Base-by-base conservation (phyloP, 2,113 vertebrate genomes). In the Atrichornis clamosus region DNA sequence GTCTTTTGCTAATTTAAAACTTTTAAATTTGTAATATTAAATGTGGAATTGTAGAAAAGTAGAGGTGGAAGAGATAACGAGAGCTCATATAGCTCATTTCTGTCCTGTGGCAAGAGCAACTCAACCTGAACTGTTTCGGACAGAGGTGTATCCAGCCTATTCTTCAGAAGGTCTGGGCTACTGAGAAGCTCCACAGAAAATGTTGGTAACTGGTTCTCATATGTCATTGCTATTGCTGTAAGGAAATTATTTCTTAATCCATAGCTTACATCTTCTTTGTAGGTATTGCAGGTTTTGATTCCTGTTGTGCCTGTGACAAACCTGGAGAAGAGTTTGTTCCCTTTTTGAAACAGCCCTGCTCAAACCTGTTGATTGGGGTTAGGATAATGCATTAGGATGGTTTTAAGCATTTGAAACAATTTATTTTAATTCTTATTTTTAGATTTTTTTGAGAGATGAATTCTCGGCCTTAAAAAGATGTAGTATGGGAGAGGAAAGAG, bases 91-190 rank as follows among this genome's bases (percentile, higher is more conserved):
- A 86, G n/a, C 55, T 95, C 13, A 20, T 39, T 37, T 82, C 37
- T 96, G 24, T 70, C 59, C 32, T 92, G 37, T 88, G 72, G 67
- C 58, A 86, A 74, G 50, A 88, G 58, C 53, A 83, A 30, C 49
- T 83, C 18, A 46, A 13, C 46, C 30, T 67, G 75, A 80, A 69
- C 32, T 58, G 14, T 58, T 95, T 83, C 26, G 70, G 79, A 83
- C 55, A 77, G 58, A 80, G 86, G 27, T 19, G 11, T 27, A 56
- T 64, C 42, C 28, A 76, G 13, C 32, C 15, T n/a, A 1, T 37
- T 22, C n/a, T 93, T 93, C 75, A 62, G 37, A 63, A 53, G 46
- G 46, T 73, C 18, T 74, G 20, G 28, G 46, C 33, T 58, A 30
- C 46, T 47, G 67, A 74, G 52, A 49, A 13, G 11, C 14, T 84